Evolutionary conservation across 2,113 vertebrate genomes (phyloP), one percentile per base, ranked within the genome.

Genomic region (Ranitomeya variabilis): DNA sequence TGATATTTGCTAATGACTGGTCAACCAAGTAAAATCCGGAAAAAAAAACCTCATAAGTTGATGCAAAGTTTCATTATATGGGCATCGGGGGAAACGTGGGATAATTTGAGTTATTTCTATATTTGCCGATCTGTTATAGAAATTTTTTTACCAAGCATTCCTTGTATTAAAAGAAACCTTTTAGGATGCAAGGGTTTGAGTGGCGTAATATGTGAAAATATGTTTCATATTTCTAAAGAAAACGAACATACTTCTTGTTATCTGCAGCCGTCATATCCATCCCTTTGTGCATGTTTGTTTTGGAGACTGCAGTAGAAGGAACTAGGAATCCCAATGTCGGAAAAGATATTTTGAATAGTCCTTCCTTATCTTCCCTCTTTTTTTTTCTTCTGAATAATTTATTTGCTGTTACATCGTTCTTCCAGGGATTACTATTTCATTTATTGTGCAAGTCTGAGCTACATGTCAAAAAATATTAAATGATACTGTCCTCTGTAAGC

Each of bases 361-460:
- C 73, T 84, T 84, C 15, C 73, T 89, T 89, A 89, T 84, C 87
- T 89, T 15, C 79, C 57, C 86, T 80, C 45, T 16, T 62, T 67
- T 84, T 62, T 67, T 84, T 89, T 76, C 86, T 84, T 69, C 23
- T 55, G 21, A 37, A 89, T 89, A 89, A 89, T 89, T 89, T 89
- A 89, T 89, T 74, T 89, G 71, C 81, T 89, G 87, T 67, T 66
- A 84, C 77, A 66, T 83, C 81, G 57, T 84, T 7, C n/a, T 69
- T 89, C 31, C 26, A 55, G 45, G 64, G 51, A 87, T 69, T 80
- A 87, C 51, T 37, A n/a, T 57, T 57, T 60, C 45, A 84, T 84
- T 59, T 67, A 78, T 78, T 55, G 59, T 77, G 45, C 37, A 74
- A n/a, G 66, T 51, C 76, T 89, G 71, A 83, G 52, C 45, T 67